These are phyloP conservation scores for Passer montanus DNA, from an alignment of 2,113 vertebrate genomes.

Conservation along the genomic window DNA sequence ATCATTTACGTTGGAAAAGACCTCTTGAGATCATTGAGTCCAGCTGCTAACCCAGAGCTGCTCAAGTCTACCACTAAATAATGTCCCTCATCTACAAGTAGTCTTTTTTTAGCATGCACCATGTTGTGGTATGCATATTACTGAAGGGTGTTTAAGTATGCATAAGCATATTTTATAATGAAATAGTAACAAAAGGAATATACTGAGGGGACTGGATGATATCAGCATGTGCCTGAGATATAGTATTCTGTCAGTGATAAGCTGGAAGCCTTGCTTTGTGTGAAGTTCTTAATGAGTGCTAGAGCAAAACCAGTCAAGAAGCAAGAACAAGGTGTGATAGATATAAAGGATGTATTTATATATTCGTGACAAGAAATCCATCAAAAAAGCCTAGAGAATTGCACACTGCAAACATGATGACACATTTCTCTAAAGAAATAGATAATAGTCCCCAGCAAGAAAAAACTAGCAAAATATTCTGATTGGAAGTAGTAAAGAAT, in stretches of 20 bases:
- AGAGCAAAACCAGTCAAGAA: not conserved
- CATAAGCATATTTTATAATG: not conserved
- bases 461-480: not conserved
- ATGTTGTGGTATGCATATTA: not conserved
- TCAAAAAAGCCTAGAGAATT: constrained; percentile 8
- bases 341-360: constrained; percentile 20
- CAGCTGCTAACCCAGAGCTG: not conserved
- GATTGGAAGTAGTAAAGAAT: not conserved
- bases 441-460: not conserved
- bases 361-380: not conserved
- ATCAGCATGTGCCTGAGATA: not conserved
- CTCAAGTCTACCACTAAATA: not conserved
- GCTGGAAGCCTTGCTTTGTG: not conserved
- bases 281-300: not conserved
- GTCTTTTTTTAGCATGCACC: not conserved
- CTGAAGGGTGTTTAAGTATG: not conserved
- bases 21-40: not conserved
- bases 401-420: not conserved
- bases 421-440: not conserved
- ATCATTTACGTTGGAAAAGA: not conserved
- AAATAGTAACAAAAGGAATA: not conserved
- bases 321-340: not conserved
- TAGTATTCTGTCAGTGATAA: not conserved
- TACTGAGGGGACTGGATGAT: not conserved
- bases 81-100: not conserved